phyloP scores from a whole-genome alignment of 37 sponge, comb jelly and placozoan species.

The Oscarella lobularis region DNA sequence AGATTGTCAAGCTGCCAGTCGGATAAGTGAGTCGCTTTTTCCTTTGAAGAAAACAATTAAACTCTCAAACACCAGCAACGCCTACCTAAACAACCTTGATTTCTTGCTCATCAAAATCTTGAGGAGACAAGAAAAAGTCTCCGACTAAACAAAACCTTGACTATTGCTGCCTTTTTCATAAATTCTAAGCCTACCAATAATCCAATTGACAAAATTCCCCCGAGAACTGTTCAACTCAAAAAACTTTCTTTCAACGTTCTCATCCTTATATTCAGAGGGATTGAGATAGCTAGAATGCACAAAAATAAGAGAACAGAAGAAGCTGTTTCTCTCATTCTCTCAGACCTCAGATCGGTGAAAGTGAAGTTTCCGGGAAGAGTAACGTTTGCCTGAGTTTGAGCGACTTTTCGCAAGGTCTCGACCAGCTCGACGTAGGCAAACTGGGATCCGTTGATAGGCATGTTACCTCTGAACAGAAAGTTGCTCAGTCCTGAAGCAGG shows the following conservation, averaged over 20 bases:
- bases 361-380: constrained; percentile 38
- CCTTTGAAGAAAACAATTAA: background rate
- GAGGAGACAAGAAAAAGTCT: no score
- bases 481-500: constrained; percentile 28
- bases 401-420: constrained; percentile 15
- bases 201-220: constrained; percentile 37
- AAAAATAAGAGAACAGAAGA: background rate
- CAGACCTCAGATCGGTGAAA: constrained; percentile 69
- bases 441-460: constrained; percentile 44
- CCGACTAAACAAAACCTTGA: background rate
- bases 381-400: constrained; percentile 6
- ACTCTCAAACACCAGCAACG: background rate
- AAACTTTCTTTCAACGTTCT: constrained; percentile 41
- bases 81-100: no score
- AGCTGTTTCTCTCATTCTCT: constrained; percentile 6
- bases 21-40: background rate
- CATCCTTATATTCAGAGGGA: constrained; percentile 42
- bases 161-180: background rate
- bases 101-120: no score
- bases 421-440: constrained; percentile 56
- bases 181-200: constrained; percentile 19
- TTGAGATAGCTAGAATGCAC: constrained; percentile 47
- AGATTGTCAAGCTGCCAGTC: background rate
- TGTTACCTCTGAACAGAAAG: constrained; percentile 83
- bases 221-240: constrained; percentile 26